Evolutionary conservation across 1,140 invertebrate genomes (phyloP), one percentile per base, ranked within the genome.

Genomic region (Mactra quadrangularis): DNA sequence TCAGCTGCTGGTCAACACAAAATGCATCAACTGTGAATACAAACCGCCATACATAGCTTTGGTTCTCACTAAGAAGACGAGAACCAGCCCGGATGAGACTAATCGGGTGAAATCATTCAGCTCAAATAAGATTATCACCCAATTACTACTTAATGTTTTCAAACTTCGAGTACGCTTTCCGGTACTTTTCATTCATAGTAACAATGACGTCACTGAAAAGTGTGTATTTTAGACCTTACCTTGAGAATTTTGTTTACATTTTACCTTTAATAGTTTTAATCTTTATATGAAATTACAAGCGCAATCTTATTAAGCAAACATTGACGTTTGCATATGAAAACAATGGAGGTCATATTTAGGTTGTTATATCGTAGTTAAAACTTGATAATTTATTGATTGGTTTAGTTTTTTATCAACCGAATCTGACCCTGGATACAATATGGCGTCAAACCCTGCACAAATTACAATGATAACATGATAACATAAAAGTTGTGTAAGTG

Each of bases 261-360:
- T 68, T 25, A 19, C 7, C 45, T 50, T 31, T 50, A 52, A 50
- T 68, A 68, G 45, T 1, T 41, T 41, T 27, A 68, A 27, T 38
- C 4, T 64, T 9, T 64, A 22, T 35, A 64, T 41, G 60, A 52
- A 68, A 50, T 68, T 50, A 50, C 64, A 13, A 22, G 1, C 27
- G 29, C 45, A 68, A 68, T 68, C 64, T 68, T 19, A 19, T 15
- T 29, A 68, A 52, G 64, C 47, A 50, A 68, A 68, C 45, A 68
- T 25, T 22, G 47, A 66, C 17, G 4, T 25, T 22, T 50, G 27
- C 64, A 68, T 47, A 52, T 68, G 6, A 13, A 50, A 68, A 50
- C 64, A 50, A 50, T 68, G 45, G 29, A 31, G 38, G 27, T 29
- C 47, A 47, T 50, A 27, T 68, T 47, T 29, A 45, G 27, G 15